Evolutionary conservation across 2,888 invertebrate species (phyloP).

Genomic region (Subacronicta megacephala): DNA sequence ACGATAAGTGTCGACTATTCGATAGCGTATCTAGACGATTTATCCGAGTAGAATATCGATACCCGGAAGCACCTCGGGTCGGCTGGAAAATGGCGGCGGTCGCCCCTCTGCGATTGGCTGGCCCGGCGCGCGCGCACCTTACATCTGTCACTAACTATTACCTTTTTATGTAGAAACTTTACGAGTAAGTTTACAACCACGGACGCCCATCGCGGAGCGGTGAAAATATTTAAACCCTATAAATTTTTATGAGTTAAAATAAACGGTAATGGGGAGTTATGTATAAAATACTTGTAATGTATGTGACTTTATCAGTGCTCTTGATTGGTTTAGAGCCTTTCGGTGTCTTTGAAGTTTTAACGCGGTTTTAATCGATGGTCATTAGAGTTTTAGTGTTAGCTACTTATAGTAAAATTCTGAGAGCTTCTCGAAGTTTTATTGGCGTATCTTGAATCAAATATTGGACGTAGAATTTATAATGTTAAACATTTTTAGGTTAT

Average conservation of each 20-base stretch:
- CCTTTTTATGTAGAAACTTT: conserved; percentile 70
- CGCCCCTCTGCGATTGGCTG: conserved; percentile 63
- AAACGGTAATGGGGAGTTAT: conserved; percentile 72
- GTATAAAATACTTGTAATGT: conserved; percentile 74
- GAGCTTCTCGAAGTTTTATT: conserved; percentile 37
- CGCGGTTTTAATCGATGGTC: conserved; percentile 66
- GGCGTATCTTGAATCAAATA: conserved; percentile 35
- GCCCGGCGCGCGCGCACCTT: conserved; percentile 61
- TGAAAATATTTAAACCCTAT: conserved; percentile 83
- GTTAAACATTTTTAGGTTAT: conserved; percentile 23
- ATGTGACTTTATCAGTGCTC: conserved; percentile 72
- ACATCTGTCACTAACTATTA: conserved; percentile 73
- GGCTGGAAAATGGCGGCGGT: conserved; percentile 68
- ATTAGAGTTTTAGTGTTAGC: conserved; percentile 56
- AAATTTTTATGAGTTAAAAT: conserved; percentile 78
- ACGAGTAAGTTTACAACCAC: conserved; percentile 63
- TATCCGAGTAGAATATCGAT: conserved; percentile 61
- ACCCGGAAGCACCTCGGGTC: conserved; percentile 61
- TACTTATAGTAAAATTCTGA: conserved; percentile 41
- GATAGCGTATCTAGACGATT: conserved; percentile 61
- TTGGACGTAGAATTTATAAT: conserved; percentile 29
- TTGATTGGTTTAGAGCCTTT: conserved; percentile 66
- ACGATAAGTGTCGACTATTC: conserved; percentile 62
- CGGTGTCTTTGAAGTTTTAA: conserved; percentile 71
- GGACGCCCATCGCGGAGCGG: conserved; percentile 70